Evolutionary conservation across 2,888 invertebrate species (phyloP), one percentile per base, ranked within the genome.

Genomic region (Abscondita cerata): DNA sequence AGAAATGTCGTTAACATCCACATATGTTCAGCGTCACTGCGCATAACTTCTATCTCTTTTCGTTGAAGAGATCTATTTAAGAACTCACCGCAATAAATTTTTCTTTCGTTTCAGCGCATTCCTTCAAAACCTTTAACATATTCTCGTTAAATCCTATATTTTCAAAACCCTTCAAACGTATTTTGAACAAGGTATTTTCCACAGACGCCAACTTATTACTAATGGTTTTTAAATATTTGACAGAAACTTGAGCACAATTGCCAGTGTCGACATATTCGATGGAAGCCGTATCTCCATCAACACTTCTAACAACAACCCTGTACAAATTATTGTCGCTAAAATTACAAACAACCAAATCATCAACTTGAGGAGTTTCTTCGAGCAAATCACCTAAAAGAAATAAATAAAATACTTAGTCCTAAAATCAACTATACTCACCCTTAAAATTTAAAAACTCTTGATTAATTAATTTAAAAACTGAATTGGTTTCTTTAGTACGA

Each of bases 251-350:
- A 20, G 70, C 72, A 16, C 59, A 65, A 33, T 72, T 72, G 8
- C 69, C 64, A 54, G 73, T 73, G 66, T 78, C 78, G 6, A 75
- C 20, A 53, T 72, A 76, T 20, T 72, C 69, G 1, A 77, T 60
- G 11, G 67, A 65, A 2, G 68, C 74, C 18, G 46, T 52, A 11
- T 54, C 51, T 2, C 54, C 52, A 11, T 67, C 56, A 12, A 72
- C 57, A 1, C 69, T 65, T 20, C 18, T 59, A 5, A 78, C 70
- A 9, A 71, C 61, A 0, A 70, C 76, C 52, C 78, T 66, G 41
- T 68, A 72, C 18, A 75, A 46, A 34, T 64, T 64, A 1, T 62
- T 59, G 66, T 47, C 72, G 70, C 50, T 66, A 67, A 25, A 52
- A 16, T 65, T 58, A 25, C 69, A 69, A n/a, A 76, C 48, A 12